These are phyloP conservation scores for Pseudochromis fuscus DNA, from an alignment of 2,797 vertebrate genomes.

Conservation along the genomic window DNA sequence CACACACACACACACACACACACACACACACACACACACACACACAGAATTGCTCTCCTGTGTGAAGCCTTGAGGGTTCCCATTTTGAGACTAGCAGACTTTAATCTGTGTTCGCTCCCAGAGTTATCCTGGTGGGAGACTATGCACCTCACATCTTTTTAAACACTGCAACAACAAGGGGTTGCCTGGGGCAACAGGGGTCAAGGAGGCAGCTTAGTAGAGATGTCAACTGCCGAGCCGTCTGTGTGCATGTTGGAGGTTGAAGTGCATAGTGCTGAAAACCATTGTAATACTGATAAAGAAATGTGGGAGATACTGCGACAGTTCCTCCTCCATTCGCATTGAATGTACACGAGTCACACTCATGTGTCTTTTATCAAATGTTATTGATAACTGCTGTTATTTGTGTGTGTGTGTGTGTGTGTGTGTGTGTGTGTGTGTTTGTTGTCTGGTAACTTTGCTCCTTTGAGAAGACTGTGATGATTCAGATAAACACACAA, in stretches of 20 bases:
- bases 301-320: constrained; percentile 24
- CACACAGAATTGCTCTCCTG: constrained; percentile 32
- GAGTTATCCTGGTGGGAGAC: constrained; percentile 70
- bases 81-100: constrained; percentile 67
- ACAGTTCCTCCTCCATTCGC: constrained; percentile 40
- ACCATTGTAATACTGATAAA: constrained; percentile 59
- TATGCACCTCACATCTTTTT: constrained; percentile 74
- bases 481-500: constrained; percentile 42
- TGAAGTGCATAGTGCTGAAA: constrained; percentile 70
- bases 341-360: constrained; percentile 29
- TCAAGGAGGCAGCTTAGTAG: constrained; percentile 72
- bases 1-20: constrained; percentile 4
- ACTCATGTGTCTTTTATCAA: constrained; percentile 44
- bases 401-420: constrained; percentile 35
- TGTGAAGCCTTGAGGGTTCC: constrained; percentile 67
- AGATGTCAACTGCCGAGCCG: constrained; percentile 70
- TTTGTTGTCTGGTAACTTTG: constrained; percentile 30
- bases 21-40: constrained; percentile 21
- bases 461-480: constrained; percentile 28
- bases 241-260: constrained; percentile 66
- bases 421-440: constrained; percentile 33
- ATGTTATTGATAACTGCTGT: constrained; percentile 36
- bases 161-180: constrained; percentile 78
- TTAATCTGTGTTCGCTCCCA: constrained; percentile 72
- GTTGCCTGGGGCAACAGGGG: constrained; percentile 68